Evolutionary conservation across 1,140 invertebrate species (phyloP), one percentile per base, ranked within the genome.

Genomic region (Lasioglossum albipes): DNA sequence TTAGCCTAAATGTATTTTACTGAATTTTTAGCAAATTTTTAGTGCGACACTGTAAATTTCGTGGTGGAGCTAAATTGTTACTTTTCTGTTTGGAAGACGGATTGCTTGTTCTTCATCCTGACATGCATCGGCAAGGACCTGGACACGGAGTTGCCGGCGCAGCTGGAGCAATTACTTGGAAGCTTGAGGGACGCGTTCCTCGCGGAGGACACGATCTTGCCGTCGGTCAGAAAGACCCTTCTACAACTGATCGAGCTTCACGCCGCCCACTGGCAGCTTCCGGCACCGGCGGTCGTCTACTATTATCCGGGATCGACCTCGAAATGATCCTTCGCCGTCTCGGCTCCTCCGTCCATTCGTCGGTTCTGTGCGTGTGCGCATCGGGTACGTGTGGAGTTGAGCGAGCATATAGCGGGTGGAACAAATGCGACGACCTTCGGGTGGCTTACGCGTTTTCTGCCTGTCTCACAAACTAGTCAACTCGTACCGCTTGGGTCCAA

Each of bases 221-320:
- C 96, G 10, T 94, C 95, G 62, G 95, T 96, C 59, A 95, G 96
- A 79, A 97, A 97, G 89, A 98, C 97, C 1, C 94, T 98, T 20
- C 94, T 98, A 75, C 97, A 98, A 91, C 94, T 98, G 41, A 97
- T 98, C 76, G 97, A 98, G 90, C 93, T 98, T 66, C 96, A 97
- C 89, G 97, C 97, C 1, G 97, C 97, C 0, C 95, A 96, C 88
- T 98, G 97, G 97, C 96, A 98, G 90, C 94, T 98, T 65, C 96
- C 97, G 27, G 97, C 97, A 41, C 96, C 96, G 9, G 97, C 97
- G 3, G 96, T 98, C 52, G 95, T 97, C 68, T 98, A 98, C 92
- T 98, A 98, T 92, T 98, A 98, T 91, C 97, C 97, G 20, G 92
- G 91, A 54, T 90, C 92, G 2, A 82, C 83, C 64, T 88, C 91